phyloP scores from a whole-genome alignment of 2,888 invertebrate species.

The Oegoconia quadripuncta region DNA sequence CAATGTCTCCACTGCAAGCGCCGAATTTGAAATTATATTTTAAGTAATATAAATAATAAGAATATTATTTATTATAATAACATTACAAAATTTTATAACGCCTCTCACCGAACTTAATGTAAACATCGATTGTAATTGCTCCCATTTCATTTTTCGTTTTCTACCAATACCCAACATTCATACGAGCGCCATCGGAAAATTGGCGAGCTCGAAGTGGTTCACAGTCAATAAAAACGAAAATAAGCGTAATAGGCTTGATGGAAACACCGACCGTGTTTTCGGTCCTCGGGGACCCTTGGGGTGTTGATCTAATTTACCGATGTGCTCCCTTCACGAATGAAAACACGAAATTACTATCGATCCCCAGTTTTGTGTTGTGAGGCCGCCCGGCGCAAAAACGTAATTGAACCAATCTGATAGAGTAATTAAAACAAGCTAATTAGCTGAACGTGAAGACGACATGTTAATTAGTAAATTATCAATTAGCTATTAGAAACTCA shows the following conservation, averaged over 20 bases:
- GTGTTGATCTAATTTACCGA: constrained; percentile 51
- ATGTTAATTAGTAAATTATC: constrained; percentile 51
- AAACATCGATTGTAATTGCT: constrained; percentile 11
- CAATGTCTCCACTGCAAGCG: no score
- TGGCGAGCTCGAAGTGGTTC: constrained; percentile 27
- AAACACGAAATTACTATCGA: constrained; percentile 31
- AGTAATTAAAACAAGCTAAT: constrained; percentile 36
- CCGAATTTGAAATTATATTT: no score
- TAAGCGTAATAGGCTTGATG: constrained; percentile 48
- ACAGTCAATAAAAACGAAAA: constrained; percentile 45
- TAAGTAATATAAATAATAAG: no score
- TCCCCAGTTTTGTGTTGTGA: constrained; percentile 13
- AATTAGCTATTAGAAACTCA: constrained; percentile 30
- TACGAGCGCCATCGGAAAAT: constrained; percentile 33
- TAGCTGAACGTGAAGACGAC: constrained; percentile 33
- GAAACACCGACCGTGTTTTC: constrained; percentile 37
- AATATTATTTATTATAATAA: no score
- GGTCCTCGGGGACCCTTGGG: constrained; percentile 33
- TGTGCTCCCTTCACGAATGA: constrained; percentile 23
- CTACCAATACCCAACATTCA: constrained; percentile 30
- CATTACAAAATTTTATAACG: no score
- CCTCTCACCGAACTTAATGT: constrained; percentile 18
- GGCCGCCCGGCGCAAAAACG: constrained; percentile 11
- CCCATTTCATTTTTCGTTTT: constrained; percentile 30
- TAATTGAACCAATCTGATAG: constrained; percentile 10